These are phyloP conservation scores for Bucorvus abyssinicus DNA, from an alignment of 2,797 vertebrate genomes.

Conservation along the genomic window DNA sequence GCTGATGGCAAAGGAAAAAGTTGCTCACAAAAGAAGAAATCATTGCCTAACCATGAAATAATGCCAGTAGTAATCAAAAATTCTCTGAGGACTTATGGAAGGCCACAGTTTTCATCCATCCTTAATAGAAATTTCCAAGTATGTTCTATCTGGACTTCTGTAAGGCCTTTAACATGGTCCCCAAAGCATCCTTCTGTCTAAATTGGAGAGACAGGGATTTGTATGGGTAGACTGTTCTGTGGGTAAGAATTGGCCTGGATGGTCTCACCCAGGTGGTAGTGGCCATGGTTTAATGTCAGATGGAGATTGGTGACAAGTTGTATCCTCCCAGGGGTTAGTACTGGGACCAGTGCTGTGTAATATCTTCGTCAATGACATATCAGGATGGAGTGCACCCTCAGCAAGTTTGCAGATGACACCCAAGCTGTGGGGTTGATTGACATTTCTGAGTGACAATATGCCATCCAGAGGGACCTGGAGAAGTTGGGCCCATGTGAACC, in stretches of 20 bases:
- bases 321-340: not conserved
- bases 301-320: not conserved
- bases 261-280: not conserved
- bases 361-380: not conserved
- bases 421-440: not conserved
- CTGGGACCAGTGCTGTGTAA: not conserved
- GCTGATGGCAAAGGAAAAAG: not conserved
- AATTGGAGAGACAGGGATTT: not conserved
- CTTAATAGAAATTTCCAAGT: not conserved
- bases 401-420: not conserved
- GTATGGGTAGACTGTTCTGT: not conserved
- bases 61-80: not conserved
- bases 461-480: not conserved
- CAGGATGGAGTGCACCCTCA: not conserved
- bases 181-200: not conserved
- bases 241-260: not conserved
- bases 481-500: not conserved
- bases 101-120: not conserved
- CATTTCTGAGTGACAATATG: not conserved
- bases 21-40: not conserved
- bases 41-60: not conserved
- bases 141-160: not conserved
- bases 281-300: not conserved
- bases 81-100: not conserved
- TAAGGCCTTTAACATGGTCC: not conserved